Conservation (phyloP, 2,888 invertebrate genomes). For the Terebella lapidaria region DNA sequence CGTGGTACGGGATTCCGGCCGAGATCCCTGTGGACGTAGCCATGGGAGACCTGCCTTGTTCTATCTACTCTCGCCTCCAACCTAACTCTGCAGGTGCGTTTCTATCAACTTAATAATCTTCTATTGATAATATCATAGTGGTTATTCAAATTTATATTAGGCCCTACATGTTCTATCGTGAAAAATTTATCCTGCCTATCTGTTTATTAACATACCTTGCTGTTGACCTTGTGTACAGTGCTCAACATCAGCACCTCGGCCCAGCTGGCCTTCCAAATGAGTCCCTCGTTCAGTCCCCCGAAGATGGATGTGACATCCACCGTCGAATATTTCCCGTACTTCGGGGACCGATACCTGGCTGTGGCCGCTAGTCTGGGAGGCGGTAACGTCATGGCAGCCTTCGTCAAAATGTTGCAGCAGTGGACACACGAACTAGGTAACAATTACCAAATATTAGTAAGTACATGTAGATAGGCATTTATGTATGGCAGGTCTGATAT, state of each 20-base stretch:
- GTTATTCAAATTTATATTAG: too few relatives aligned
- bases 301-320: conserved; percentile 30
- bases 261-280: conserved; percentile 65
- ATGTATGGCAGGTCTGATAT: too few relatives aligned
- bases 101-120: too few relatives aligned
- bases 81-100: too few relatives aligned
- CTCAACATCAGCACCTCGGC: conserved; percentile 83
- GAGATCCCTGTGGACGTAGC: conserved; percentile 72
- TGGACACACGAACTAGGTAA: conserved; percentile 69
- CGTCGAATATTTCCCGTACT: conserved; percentile 64
- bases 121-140: too few relatives aligned
- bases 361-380: conserved; percentile 82
- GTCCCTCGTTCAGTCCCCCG: conserved; percentile 30
- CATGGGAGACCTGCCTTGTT: conserved; percentile 78
- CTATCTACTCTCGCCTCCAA: conserved; percentile 41
- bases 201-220: neutral
- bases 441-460: too few relatives aligned
- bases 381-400: conserved; percentile 75
- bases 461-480: too few relatives aligned
- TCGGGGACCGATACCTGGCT: conserved; percentile 63
- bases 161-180: too few relatives aligned
- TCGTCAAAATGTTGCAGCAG: conserved; percentile 71
- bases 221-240: too few relatives aligned
- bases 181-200: neutral
- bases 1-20: conserved; percentile 72